Evolutionary conservation across 2,113 vertebrate genomes (phyloP).

Genomic region (Pangasianodon gigas): DNA sequence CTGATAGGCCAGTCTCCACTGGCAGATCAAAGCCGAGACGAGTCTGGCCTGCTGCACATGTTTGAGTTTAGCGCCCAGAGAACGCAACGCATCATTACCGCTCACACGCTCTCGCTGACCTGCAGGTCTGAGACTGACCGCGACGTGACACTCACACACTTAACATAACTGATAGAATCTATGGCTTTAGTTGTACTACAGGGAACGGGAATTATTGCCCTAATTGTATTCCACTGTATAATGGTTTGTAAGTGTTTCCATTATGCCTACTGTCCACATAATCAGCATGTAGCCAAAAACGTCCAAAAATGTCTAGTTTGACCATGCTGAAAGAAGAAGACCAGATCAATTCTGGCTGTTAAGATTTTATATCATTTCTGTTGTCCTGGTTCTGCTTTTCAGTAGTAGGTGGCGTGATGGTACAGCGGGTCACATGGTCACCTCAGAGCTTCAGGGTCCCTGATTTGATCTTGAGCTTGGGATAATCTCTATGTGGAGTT

Average conservation of each 20-base stretch:
- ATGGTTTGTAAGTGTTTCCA: slow-evolving; percentile 2
- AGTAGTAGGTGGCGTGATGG: not conserved
- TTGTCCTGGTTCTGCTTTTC: not conserved
- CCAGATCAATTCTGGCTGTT: not conserved
- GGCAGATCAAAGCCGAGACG: slow-evolving; percentile 34
- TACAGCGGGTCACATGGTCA: not conserved
- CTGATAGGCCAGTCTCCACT: slow-evolving; percentile 50
- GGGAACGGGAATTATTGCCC: not conserved
- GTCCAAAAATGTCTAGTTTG: not conserved
- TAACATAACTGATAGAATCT: slow-evolving; percentile 31
- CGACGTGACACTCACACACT: slow-evolving; percentile 29
- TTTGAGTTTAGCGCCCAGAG: slow-evolving; percentile 28
- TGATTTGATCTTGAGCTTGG: not conserved
- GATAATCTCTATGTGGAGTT: not conserved
- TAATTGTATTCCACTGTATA: slow-evolving; percentile 19
- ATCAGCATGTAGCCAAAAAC: not conserved
- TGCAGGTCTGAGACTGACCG: slow-evolving; percentile 29
- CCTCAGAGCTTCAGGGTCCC: not conserved
- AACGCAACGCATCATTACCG: slow-evolving; percentile 40
- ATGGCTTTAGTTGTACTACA: slow-evolving; percentile 7
- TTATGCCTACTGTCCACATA: not conserved
- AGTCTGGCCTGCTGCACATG: slow-evolving; percentile 41
- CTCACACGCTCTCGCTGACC: slow-evolving; percentile 43
- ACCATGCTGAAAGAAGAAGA: not conserved
- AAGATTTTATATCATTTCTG: not conserved